Base-by-base conservation (phyloP, 2,797 vertebrate genomes). In the Anguilla pacifica region DNA sequence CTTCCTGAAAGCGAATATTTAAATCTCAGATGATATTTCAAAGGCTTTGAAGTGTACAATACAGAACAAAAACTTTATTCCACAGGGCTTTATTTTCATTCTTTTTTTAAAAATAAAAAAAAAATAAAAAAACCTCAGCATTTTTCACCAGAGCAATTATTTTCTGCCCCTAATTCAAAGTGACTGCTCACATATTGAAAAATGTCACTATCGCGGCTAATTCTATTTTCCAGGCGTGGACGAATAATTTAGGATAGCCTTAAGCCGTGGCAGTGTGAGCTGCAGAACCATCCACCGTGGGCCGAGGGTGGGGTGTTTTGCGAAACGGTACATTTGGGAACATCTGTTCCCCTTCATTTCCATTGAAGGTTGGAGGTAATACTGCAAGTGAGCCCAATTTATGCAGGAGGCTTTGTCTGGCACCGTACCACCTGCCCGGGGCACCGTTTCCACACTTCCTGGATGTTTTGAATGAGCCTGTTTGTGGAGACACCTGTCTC, bases 81-180 rank as follows among this genome's bases (percentile, higher is more conserved):
- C 61, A 31, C 25, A 25, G 77, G 35, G 28, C 25, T 61, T 83
- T 83, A 28, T 25, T 83, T 87, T 74, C 49, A 53, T n/a, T 72
- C 22, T 51, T 84, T 57, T 87, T 83, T 35, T 35, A n/a, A n/a
- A n/a, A n/a, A n/a, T 39, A 3, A 39, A 43, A 39, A 31, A 46
- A 70, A 46, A 46, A 46, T 6, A 46, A 46, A 5, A 46, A 46
- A 46, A 46, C 43, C 53, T 25, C 43, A 53, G 4, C 49, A 43
- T 59, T 22, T 46, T 84, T 87, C 51, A 43, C 13, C 87, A 13
- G 28, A 55, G 64, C 49, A 53, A 72, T 84, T 84, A 84, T 74
- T 74, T 74, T 39, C 22, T 53, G 87, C 67, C 83, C 83, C 49
- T 67, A 84, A 35, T 77, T 74, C 87, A 84, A 87, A 87, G 81